These are phyloP conservation scores for Phyllopteryx taeniolatus DNA, from an alignment of 2,113 vertebrate genomes.

Conservation along the genomic window DNA sequence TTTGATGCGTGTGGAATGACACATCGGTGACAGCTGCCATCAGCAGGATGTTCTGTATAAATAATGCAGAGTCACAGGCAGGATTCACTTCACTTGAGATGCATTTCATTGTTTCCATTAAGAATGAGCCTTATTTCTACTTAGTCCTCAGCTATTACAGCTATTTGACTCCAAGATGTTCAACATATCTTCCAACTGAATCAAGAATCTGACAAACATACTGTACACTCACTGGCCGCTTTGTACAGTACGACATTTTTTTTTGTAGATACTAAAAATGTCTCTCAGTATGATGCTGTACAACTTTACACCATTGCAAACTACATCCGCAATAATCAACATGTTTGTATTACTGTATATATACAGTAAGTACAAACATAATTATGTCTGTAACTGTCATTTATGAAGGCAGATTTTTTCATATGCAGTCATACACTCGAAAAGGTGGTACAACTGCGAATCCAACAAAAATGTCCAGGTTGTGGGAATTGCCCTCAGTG, in stretches of 20 bases:
- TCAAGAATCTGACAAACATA: constrained; percentile 1
- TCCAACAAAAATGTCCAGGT: too few species aligned
- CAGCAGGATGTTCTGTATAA: constrained; percentile 55
- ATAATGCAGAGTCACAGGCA: constrained; percentile 57
- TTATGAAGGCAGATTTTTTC: too few species aligned
- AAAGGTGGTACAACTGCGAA: too few species aligned
- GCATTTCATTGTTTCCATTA: constrained; percentile 33
- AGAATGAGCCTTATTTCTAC: constrained; percentile 34
- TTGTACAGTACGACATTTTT: not conserved
- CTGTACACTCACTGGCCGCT: not conserved
- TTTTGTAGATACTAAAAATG: not conserved
- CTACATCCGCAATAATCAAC: not conserved
- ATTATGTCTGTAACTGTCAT: too few species aligned
- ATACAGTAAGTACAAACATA: too few species aligned
- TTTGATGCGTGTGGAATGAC: constrained; percentile 52
- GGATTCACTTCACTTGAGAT: constrained; percentile 50
- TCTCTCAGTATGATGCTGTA: not conserved
- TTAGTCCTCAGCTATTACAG: constrained; percentile 37
- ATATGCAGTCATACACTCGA: too few species aligned
- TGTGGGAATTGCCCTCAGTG: too few species aligned
- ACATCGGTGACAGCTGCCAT: constrained; percentile 56
- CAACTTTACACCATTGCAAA: not conserved
- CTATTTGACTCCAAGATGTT: constrained; percentile 31
- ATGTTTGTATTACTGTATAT: not conserved
- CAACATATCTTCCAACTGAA: constrained; percentile 21